Evolutionary conservation across 2,113 vertebrate species (phyloP), one percentile per base, ranked within the genome.

Genomic region (Apteryx mantelli): DNA sequence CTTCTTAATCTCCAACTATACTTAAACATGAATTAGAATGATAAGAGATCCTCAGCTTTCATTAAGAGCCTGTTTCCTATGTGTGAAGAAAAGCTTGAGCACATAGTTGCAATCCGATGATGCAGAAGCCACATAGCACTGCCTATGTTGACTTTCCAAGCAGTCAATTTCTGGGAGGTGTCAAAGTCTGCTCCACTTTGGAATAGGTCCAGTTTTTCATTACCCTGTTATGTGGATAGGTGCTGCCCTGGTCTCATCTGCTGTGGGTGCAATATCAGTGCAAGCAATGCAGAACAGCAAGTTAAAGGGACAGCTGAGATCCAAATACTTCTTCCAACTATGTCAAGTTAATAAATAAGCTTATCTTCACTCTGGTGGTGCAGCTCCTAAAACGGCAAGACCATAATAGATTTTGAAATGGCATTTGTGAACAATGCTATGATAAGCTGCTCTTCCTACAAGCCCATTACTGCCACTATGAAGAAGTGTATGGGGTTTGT

Each of bases 21-120:
- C n/a, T 93, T 90, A 95, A 94, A 79, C 34, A 76, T 93, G 91
- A 88, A 88, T 88, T 66, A 24, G 44, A 74, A 58, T n/a, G 75
- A 77, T 89, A 28, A 88, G 83, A 90, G 75, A 81, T 34, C 46
- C 20, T 86, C 38, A 74, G 48, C 87, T 77, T 80, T 56, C 63
- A 38, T 4, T 40, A 34, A 85, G 28, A 89, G 19, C 21, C 52
- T 68, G 8, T 32, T 15, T 15, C 4, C 18, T 34, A 5, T 7
- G 2, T 21, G n/a, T 5, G 12, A 69, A 73, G 34, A 55, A 82
- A 85, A 87, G 21, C 6, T 69, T 81, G 48, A n/a, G 24, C 21
- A 48, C 15, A 3, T 0, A 18, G 11, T 7, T 48, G 63, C 9
- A 40, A 38, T 20, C 20, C 32, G 24, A 34, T 58, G 34, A n/a